These are phyloP conservation scores for Halcyon malimbica DNA, from an alignment of 2,113 vertebrate species.

Conservation along the genomic window DNA sequence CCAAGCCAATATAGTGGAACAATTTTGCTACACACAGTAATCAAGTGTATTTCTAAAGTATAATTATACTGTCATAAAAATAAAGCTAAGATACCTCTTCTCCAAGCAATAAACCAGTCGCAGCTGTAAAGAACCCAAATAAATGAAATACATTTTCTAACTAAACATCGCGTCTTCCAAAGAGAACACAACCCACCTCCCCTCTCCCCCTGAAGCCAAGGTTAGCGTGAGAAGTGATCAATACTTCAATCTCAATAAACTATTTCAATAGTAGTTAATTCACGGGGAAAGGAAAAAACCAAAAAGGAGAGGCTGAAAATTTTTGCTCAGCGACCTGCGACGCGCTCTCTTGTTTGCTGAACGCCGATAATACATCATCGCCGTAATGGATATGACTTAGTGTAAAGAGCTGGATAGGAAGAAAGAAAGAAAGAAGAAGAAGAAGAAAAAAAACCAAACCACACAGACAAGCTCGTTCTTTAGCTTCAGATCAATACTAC, in stretches of 20 bases:
- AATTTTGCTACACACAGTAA: conserved; percentile 81
- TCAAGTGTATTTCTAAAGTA: conserved; percentile 93
- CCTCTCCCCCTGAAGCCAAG: conserved; percentile 74
- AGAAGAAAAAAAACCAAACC: background rate
- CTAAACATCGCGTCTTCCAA: conserved; percentile 74
- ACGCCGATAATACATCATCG: conserved; percentile 81
- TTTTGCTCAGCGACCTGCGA: conserved; percentile 80
- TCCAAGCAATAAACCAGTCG: conserved; percentile 78
- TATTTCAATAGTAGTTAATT: conserved; percentile 86
- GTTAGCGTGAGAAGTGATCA: conserved; percentile 85
- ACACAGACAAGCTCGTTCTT: conserved; percentile 2
- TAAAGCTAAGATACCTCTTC: conserved; percentile 88
- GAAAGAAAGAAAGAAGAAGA: too few species aligned
- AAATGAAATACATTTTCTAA: conserved; percentile 79
- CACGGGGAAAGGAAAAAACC: conserved; percentile 54
- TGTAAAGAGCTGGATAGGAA: conserved; percentile 41
- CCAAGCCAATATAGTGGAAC: conserved; percentile 90
- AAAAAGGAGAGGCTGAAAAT: conserved; percentile 76
- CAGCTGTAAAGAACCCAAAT: conserved; percentile 78
- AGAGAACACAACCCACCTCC: conserved; percentile 57
- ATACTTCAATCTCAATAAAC: conserved; percentile 95
- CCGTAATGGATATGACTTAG: conserved; percentile 78
- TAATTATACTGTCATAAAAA: conserved; percentile 97
- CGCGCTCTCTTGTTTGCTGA: conserved; percentile 78
- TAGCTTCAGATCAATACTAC: conserved; percentile 81